Base-by-base conservation (phyloP, 2,888 invertebrate species). In the Xestia ashworthii region DNA sequence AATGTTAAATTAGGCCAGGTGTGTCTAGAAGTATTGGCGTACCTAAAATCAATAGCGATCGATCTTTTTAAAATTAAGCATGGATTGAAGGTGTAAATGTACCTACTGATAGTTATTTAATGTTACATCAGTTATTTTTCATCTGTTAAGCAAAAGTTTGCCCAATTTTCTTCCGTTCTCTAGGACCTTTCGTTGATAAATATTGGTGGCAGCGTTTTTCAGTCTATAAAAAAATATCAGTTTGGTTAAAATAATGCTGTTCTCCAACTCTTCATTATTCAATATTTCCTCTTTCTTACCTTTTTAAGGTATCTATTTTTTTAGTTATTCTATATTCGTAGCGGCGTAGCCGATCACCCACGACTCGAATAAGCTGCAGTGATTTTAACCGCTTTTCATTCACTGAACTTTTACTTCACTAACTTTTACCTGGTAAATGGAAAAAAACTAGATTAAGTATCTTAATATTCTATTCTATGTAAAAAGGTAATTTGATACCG, bases 1-100 rank as follows among this genome's bases (percentile, higher is more conserved):
- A 60, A 74, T 50, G 66, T 81, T 48, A 53, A 78, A 53, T 69
- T 75, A 64, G 48, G 60, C 67, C 78, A 78, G 72, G 62, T 74
- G 68, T 41, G n/a, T 38, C 58, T 32, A 16, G 25, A 46, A 14
- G 3, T 14, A n/a, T 32, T 60, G 5, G 32, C 19, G 11, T 50
- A 68, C 22, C 44, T 53, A 41, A 68, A 53, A 68, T 55, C 53
- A 71, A 46, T 71, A 71, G 22, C 12, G 2, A 22, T 62, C 12
- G 2, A 22, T 62, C 62, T 32, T 19, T 25, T 25, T 32, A 8
- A 3, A 71, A 65, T 16, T 41, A 32, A n/a, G n/a, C n/a, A 65
- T 67, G 1, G 19, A n/a, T 6, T n/a, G 38, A 62, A 11, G 62
- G 19, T 64, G 12, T 64, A 44, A 65, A 58, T n/a, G 11, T n/a